A percentile compares a stretch with the other conserved stretches of the same genome.
Evolutionary conservation across 2,888 invertebrate species (phyloP).

Genomic region (Dorcus hopei): DNA sequence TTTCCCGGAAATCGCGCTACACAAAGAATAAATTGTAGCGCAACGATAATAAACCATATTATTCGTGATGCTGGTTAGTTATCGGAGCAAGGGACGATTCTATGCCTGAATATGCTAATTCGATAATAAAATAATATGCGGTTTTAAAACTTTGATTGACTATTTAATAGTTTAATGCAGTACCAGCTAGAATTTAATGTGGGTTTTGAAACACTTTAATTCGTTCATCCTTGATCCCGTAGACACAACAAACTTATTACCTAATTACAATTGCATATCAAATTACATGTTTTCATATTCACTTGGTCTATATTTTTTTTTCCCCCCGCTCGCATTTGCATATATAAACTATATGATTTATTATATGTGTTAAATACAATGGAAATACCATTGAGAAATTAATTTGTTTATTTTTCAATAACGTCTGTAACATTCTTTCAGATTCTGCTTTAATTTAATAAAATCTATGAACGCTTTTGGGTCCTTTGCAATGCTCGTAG

Average conservation of each 20-base stretch:
- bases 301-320: not conserved
- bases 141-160: constrained; percentile 27
- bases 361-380: too few species aligned
- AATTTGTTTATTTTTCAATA: too few species aligned
- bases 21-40: not conserved
- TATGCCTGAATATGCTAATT: constrained; percentile 27
- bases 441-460: too few species aligned
- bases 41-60: not conserved
- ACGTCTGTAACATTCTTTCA: too few species aligned
- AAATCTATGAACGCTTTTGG: too few species aligned
- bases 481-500: too few species aligned
- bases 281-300: constrained; percentile 23
- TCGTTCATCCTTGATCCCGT: constrained; percentile 27
- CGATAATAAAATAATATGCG: constrained; percentile 24
- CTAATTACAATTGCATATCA: constrained; percentile 32
- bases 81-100: not conserved
- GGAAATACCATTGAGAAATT: too few species aligned
- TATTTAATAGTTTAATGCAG: constrained; percentile 26
- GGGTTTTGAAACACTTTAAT: constrained; percentile 19
- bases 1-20: not conserved
- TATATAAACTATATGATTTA: not conserved
- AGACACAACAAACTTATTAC: constrained; percentile 29
- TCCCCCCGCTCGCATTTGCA: not conserved
- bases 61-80: not conserved
- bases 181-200: constrained; percentile 5